Percentiles rank a stretch among this genome's conserved stretches.
Conservation (phyloP, 1,140 invertebrate genomes). For the Zaprionus inermis region DNA sequence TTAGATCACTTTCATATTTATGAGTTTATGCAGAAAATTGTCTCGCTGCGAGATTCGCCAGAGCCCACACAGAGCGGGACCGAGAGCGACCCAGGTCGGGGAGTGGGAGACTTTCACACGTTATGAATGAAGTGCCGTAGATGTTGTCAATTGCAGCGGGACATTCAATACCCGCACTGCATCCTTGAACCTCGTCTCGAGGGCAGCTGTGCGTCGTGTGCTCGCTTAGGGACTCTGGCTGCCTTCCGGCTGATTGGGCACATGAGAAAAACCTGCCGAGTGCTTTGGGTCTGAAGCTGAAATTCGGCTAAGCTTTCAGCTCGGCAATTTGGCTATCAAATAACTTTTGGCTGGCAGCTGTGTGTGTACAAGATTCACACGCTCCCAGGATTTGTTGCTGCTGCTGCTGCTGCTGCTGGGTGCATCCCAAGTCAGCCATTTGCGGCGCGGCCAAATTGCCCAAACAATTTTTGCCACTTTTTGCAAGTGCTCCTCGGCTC, state of each 20-base stretch:
- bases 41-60: slow-evolving; percentile 42
- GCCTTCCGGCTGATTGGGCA: slow-evolving; percentile 70
- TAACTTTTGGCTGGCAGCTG: slow-evolving; percentile 67
- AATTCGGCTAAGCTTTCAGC: slow-evolving; percentile 66
- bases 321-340: slow-evolving; percentile 63
- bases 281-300: slow-evolving; percentile 7
- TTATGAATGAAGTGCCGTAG: slow-evolving; percentile 47
- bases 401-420: not conserved
- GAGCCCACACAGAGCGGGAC: slow-evolving; percentile 58
- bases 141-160: slow-evolving; percentile 27
- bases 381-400: slow-evolving; percentile 26
- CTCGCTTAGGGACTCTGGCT: not conserved
- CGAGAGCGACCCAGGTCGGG: not conserved
- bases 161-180: slow-evolving; percentile 68
- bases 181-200: slow-evolving; percentile 68
- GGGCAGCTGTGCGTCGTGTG: slow-evolving; percentile 45
- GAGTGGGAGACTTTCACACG: slow-evolving; percentile 39
- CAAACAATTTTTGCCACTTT: slow-evolving; percentile 58
- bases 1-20: slow-evolving; percentile 82
- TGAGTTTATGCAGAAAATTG: slow-evolving; percentile 84
- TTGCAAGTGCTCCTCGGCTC: slow-evolving; percentile 52
- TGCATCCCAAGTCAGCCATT: slow-evolving; percentile 35
- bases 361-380: slow-evolving; percentile 55
- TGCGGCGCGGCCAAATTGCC: slow-evolving; percentile 61
- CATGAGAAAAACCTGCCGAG: slow-evolving; percentile 57